A percentile compares a stretch with the other conserved stretches of the same genome.
Evolutionary conservation across 30 jellyfish, hydroid and myxozoan species (phyloP).

Genomic region (Aurelia sp.): DNA sequence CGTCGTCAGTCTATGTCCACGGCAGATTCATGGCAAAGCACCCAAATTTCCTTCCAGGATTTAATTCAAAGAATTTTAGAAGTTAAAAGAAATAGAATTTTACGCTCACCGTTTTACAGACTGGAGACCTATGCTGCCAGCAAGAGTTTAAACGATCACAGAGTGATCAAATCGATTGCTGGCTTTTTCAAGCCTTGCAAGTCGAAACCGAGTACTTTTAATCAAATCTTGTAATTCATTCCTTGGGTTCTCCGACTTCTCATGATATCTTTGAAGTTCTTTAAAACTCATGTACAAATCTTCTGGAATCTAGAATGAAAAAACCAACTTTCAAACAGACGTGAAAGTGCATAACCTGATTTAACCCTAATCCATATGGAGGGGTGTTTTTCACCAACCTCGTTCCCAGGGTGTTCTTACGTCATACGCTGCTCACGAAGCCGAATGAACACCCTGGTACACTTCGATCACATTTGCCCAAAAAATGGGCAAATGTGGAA

Average conservation of each 20-base stretch:
- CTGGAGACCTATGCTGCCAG: neutral
- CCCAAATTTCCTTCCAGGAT: too few relatives aligned
- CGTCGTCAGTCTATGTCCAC: too few relatives aligned
- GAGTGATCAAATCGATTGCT: slow-evolving; percentile 58
- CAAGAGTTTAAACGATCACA: slow-evolving; percentile 14
- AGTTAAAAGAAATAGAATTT: too few relatives aligned
- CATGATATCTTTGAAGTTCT: slow-evolving; percentile 20
- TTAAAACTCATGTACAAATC: slow-evolving; percentile 20
- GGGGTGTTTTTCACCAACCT: too few relatives aligned
- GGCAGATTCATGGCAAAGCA: too few relatives aligned
- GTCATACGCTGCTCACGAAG: too few relatives aligned
- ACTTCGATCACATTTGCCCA: too few relatives aligned
- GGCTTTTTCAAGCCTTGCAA: slow-evolving; percentile 49
- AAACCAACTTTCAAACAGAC: neutral
- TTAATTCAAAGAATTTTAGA: too few relatives aligned
- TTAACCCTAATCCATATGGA: neutral
- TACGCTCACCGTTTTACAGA: too few relatives aligned
- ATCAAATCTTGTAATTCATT: slow-evolving; percentile 46
- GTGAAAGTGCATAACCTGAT: neutral
- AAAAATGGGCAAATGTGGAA: too few relatives aligned
- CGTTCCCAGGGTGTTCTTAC: too few relatives aligned
- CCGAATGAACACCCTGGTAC: too few relatives aligned
- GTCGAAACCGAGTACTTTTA: slow-evolving; percentile 28
- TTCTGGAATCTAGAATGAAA: slow-evolving; percentile 39
- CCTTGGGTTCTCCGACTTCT: slow-evolving; percentile 33